Conservation (phyloP, 1,140 invertebrate genomes). For the Ephestia elutella region DNA sequence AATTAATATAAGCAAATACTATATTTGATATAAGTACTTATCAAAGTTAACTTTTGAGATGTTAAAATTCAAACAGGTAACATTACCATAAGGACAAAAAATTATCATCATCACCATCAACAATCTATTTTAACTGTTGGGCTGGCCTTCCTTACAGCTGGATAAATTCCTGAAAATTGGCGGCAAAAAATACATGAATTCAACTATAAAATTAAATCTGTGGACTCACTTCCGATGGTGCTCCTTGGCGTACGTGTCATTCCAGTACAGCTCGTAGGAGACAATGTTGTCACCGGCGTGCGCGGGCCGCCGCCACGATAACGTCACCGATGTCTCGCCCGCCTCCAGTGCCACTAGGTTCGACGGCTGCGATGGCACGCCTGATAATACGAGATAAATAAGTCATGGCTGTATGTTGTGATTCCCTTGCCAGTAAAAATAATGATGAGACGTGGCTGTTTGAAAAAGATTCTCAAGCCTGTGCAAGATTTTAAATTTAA, state of each 20-base stretch:
- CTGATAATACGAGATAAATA: conserved; percentile 42
- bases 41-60: no score
- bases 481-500: no score
- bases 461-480: no score
- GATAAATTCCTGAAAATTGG: no score
- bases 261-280: conserved; percentile 97
- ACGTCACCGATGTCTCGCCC: conserved; percentile 87
- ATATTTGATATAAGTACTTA: no score
- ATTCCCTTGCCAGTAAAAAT: background rate
- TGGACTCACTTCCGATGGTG: conserved; percentile 79
- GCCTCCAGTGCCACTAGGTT: conserved; percentile 89
- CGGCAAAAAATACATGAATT: no score
- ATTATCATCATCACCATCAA: no score
- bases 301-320: conserved; percentile 92
- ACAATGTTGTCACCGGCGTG: conserved; percentile 94
- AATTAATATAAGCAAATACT: no score
- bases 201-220: background rate
- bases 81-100: no score
- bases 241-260: conserved; percentile 93
- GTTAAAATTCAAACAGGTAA: no score
- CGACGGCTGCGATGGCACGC: conserved; percentile 95
- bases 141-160: no score
- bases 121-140: no score
- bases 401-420: background rate
- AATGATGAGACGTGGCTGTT: background rate